These are phyloP conservation scores for Acrocyrtus sp. DNA, from an alignment of 2,888 invertebrate genomes.

Conservation along the genomic window DNA sequence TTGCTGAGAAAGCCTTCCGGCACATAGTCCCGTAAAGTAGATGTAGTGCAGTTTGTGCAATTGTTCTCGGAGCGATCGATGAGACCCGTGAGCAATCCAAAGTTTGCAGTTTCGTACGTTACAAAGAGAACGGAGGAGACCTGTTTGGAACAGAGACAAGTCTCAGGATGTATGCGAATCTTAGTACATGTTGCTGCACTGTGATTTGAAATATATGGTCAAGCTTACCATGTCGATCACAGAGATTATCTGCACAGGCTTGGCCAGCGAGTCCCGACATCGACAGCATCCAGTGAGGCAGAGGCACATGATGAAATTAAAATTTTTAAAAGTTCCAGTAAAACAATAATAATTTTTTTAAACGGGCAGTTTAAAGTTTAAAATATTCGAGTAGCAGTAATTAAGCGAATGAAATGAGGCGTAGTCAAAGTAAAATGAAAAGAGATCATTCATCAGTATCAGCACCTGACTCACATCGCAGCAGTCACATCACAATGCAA, in stretches of 20 bases:
- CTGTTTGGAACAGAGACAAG: conserved; percentile 1
- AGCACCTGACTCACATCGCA: neutral
- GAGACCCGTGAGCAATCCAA: conserved; percentile 34
- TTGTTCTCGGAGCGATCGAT: conserved; percentile 14
- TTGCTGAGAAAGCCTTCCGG: conserved; percentile 1
- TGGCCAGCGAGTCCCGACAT: conserved; percentile 28
- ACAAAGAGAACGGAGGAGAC: conserved; percentile 21
- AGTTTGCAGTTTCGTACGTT: conserved; percentile 32
- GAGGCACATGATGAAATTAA: neutral
- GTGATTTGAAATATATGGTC: neutral
- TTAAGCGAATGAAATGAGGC: neutral
- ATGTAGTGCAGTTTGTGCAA: conserved; percentile 15
- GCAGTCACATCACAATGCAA: neutral
- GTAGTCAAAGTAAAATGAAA: neutral
- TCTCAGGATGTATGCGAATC: too few relatives aligned
- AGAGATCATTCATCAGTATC: neutral
- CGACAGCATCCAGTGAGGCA: conserved; percentile 27
- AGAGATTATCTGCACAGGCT: conserved; percentile 20
- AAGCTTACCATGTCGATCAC: conserved; percentile 41
- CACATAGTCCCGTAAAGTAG: conserved; percentile 14
- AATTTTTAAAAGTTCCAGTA: neutral
- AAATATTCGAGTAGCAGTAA: neutral
- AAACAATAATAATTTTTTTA: too few relatives aligned
- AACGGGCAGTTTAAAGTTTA: neutral
- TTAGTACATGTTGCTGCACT: neutral